Conservation (phyloP, 2,888 invertebrate species). For the Drosophila paucipuncta region DNA sequence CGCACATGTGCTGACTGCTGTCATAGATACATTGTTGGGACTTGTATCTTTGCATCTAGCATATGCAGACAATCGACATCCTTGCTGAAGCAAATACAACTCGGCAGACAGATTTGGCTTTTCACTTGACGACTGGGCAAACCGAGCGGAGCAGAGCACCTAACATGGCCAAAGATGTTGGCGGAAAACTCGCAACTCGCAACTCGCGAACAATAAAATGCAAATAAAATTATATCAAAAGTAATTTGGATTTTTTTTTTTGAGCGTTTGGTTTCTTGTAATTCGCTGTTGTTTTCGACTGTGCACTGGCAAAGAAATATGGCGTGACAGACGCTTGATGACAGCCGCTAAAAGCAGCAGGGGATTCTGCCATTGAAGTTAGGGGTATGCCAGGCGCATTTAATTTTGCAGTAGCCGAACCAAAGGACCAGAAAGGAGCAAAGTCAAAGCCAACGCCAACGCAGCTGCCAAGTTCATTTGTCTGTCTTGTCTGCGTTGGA, state of each 20-base stretch:
- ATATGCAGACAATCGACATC: constrained; percentile 66
- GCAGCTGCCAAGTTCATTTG: constrained; percentile 61
- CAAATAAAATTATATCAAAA: constrained; percentile 75
- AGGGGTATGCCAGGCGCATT: constrained; percentile 46
- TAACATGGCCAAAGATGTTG: constrained; percentile 36
- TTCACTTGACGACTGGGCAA: constrained; percentile 33
- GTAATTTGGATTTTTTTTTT: constrained; percentile 68
- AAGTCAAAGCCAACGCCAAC: constrained; percentile 13
- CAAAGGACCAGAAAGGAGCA: constrained; percentile 15
- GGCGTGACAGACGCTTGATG: constrained; percentile 52
- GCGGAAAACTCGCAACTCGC: constrained; percentile 25
- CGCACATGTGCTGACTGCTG: constrained; percentile 19
- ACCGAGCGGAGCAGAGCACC: constrained; percentile 5
- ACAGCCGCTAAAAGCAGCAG: constrained; percentile 32
- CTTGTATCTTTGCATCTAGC: constrained; percentile 38
- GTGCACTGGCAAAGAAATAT: constrained; percentile 37
- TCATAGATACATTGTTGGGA: constrained; percentile 24
- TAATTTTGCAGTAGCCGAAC: constrained; percentile 64
- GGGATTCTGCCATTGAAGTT: constrained; percentile 20
- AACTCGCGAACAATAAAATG: constrained; percentile 60
- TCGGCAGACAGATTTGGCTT: constrained; percentile 54
- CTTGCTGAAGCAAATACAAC: constrained; percentile 37
- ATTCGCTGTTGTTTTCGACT: constrained; percentile 16
- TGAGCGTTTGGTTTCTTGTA: constrained; percentile 21
- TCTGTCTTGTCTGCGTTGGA: constrained; percentile 36